Conservation (phyloP, 1,140 invertebrate genomes). For the Nasonia vitripennis region DNA sequence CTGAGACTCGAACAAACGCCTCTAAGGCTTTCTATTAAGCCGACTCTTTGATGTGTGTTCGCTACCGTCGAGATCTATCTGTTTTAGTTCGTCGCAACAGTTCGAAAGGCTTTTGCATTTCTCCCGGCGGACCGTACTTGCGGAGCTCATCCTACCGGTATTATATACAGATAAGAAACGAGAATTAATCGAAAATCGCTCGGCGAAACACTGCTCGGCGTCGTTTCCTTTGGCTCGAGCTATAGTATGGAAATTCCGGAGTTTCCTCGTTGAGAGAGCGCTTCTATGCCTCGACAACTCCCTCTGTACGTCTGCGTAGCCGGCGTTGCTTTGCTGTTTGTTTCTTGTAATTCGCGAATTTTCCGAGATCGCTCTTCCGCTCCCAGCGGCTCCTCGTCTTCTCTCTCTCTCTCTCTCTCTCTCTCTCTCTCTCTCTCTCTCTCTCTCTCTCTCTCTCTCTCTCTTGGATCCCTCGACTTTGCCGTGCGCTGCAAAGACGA, state of each 20-base stretch:
- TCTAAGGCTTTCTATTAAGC: constrained; percentile 76
- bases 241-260: neutral
- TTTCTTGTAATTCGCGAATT: constrained; percentile 65
- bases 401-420: neutral
- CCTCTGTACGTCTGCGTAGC: neutral
- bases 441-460: constrained; percentile 4
- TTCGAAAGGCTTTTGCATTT: neutral
- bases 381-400: constrained; percentile 1
- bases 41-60: constrained; percentile 74
- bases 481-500: constrained; percentile 2
- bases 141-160: too few relatives aligned
- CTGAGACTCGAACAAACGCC: constrained; percentile 75
- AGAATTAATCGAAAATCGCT: neutral
- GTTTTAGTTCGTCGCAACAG: too few relatives aligned
- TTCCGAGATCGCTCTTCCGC: constrained; percentile 52
- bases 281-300: too few relatives aligned
- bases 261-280: neutral
- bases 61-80: constrained; percentile 62
- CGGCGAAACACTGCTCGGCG: neutral
- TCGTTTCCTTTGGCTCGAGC: too few relatives aligned
- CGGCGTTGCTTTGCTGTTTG: constrained; percentile 58
- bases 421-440: constrained; percentile 9
- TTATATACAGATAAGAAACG: neutral
- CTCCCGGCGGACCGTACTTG: neutral
- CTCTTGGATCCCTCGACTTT: constrained; percentile 37